Evolutionary conservation across 2,113 vertebrate genomes (phyloP).

Genomic region (Amblyopsis rosae): DNA sequence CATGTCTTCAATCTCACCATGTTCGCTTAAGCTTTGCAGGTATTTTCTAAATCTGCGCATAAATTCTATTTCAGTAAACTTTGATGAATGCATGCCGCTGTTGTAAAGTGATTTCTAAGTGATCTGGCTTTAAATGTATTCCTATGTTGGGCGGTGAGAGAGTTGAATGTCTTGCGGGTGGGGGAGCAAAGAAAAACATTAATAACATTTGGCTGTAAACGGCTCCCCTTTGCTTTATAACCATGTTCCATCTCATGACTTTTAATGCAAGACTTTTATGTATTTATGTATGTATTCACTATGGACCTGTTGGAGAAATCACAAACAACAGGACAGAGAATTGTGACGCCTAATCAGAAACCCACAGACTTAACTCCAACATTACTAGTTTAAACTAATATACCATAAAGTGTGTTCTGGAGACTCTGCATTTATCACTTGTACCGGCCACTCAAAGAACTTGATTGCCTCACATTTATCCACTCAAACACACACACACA

Average conservation of each 20-base stretch:
- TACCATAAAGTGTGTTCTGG: too few relatives aligned
- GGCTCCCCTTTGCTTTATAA: background rate
- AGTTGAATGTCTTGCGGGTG: slow-evolving; percentile 3
- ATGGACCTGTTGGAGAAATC: slow-evolving; percentile 1
- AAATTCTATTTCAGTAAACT: slow-evolving; percentile 6
- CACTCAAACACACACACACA: too few relatives aligned
- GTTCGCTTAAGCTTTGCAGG: too few relatives aligned
- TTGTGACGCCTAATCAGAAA: too few relatives aligned
- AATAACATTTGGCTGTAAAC: slow-evolving; percentile 1
- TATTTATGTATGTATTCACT: background rate
- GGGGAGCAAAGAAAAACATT: background rate
- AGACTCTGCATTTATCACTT: too few relatives aligned
- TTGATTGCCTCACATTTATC: too few relatives aligned
- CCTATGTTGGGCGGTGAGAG: background rate
- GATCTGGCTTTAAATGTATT: slow-evolving; percentile 11
- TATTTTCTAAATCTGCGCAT: background rate
- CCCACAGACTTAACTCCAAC: too few relatives aligned
- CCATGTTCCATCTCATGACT: background rate
- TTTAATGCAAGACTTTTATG: background rate
- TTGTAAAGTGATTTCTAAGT: slow-evolving; percentile 1
- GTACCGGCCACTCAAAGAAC: too few relatives aligned
- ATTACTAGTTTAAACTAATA: too few relatives aligned
- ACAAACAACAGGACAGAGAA: slow-evolving; percentile 10
- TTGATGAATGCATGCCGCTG: slow-evolving; percentile 1
- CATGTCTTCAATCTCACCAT: too few relatives aligned